Evolutionary conservation across 2,797 vertebrate genomes (phyloP).

Genomic region (Masticophis lateralis): DNA sequence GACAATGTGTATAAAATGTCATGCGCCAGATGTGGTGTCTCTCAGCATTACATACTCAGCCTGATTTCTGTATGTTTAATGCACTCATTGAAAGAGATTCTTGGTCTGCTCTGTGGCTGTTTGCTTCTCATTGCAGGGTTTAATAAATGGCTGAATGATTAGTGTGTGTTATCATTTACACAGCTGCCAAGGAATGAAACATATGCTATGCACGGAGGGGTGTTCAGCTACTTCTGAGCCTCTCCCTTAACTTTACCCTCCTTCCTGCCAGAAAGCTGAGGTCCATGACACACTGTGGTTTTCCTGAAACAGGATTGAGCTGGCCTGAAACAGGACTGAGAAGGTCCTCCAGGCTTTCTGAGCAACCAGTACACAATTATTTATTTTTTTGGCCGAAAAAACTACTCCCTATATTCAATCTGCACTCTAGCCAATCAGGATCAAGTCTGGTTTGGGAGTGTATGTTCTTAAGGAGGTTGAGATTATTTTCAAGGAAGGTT

Average conservation of each 20-base stretch:
- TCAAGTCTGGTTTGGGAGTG: background rate
- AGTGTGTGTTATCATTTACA: background rate
- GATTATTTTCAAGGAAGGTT: background rate
- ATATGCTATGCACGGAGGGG: background rate
- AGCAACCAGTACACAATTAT: background rate
- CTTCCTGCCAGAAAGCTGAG: background rate
- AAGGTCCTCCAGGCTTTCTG: background rate
- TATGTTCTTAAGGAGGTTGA: background rate
- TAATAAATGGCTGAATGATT: background rate
- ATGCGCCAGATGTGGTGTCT: slow-evolving; percentile 1
- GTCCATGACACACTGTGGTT: background rate
- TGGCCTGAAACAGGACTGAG: background rate
- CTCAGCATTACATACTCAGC: background rate
- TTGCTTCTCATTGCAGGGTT: background rate
- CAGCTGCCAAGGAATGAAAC: background rate
- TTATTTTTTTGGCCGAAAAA: background rate
- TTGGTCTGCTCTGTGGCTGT: background rate
- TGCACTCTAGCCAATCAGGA: background rate
- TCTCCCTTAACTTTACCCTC: background rate
- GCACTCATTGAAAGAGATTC: background rate
- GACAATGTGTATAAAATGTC: slow-evolving; percentile 7
- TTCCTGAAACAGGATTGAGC: background rate
- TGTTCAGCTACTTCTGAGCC: slow-evolving; percentile 2
- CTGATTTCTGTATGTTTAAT: background rate
- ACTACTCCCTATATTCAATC: background rate